Evolutionary conservation across 2,888 invertebrate genomes (phyloP).

Genomic region (Flabesymbios commensalis): DNA sequence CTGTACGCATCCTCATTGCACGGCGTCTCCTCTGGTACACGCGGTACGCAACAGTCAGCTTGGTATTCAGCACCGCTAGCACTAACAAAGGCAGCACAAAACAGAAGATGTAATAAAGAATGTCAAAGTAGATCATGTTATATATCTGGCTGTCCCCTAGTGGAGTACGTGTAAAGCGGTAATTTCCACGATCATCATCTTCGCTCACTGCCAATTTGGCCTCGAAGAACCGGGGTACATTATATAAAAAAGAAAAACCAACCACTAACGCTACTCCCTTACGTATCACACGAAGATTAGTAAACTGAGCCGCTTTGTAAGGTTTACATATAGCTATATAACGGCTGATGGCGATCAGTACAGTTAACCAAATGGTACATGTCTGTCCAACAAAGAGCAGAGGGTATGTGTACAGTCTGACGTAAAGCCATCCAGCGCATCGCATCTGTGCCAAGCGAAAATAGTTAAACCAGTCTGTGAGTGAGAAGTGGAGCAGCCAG

Average conservation of each 20-base stretch:
- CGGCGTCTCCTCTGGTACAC: background rate
- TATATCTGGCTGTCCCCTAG: constrained; percentile 3
- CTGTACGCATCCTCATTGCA: background rate
- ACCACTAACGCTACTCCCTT: too few relatives aligned
- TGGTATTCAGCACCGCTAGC: constrained; percentile 6
- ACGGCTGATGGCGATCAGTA: too few relatives aligned
- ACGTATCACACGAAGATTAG: too few relatives aligned
- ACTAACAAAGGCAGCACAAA: constrained; percentile 12
- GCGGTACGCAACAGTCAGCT: constrained; percentile 13
- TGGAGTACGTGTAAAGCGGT: background rate
- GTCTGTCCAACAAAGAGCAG: too few relatives aligned
- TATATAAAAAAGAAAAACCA: constrained; percentile 13
- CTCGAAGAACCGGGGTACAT: constrained; percentile 22
- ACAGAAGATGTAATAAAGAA: constrained; percentile 13
- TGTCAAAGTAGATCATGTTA: constrained; percentile 10
- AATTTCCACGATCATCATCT: background rate
- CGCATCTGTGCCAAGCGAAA: too few relatives aligned
- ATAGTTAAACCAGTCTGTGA: too few relatives aligned
- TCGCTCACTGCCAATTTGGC: background rate
- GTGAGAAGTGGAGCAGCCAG: too few relatives aligned
- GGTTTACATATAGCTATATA: too few relatives aligned
- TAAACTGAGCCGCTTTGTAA: too few relatives aligned
- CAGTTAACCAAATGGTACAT: too few relatives aligned
- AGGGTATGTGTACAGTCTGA: too few relatives aligned
- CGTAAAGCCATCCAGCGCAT: too few relatives aligned